These are phyloP conservation scores for Lasioglossum lativentre DNA, from an alignment of 2,888 invertebrate genomes.

Conservation along the genomic window DNA sequence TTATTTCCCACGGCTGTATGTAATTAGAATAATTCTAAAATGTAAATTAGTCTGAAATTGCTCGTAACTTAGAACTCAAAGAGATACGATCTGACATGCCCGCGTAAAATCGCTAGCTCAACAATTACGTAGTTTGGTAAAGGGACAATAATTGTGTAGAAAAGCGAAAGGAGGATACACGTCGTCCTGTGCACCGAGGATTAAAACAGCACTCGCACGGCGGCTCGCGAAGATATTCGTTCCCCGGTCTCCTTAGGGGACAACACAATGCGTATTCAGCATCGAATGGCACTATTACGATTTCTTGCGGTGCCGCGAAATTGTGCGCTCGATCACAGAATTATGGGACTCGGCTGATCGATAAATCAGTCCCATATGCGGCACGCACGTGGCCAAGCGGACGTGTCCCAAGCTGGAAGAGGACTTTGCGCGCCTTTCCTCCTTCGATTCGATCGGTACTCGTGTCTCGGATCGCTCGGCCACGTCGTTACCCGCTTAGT, in stretches of 20 bases:
- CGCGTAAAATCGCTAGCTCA: background rate
- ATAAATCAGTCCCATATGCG: constrained; percentile 59
- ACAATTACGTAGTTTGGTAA: background rate
- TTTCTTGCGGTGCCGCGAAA: constrained; percentile 13
- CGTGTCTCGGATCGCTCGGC: background rate
- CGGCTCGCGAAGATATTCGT: background rate
- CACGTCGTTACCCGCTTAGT: background rate
- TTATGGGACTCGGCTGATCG: constrained; percentile 41
- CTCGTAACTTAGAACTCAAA: background rate
- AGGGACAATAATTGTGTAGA: background rate
- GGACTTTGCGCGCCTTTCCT: background rate
- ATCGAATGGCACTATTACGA: constrained; percentile 11
- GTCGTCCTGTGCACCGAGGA: background rate
- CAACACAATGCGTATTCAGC: constrained; percentile 43
- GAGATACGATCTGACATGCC: background rate
- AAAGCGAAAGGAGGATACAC: background rate
- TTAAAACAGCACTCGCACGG: background rate
- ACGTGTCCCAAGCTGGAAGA: background rate
- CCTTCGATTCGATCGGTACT: background rate
- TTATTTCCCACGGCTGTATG: too few species aligned
- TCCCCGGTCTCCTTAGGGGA: constrained; percentile 13
- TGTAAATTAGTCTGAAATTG: background rate
- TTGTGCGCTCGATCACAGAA: constrained; percentile 43
- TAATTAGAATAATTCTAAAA: too few species aligned
- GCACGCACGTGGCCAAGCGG: constrained; percentile 47